These are phyloP conservation scores for Pempheris klunzingeri DNA, from an alignment of 2,797 vertebrate species.

Conservation along the genomic window DNA sequence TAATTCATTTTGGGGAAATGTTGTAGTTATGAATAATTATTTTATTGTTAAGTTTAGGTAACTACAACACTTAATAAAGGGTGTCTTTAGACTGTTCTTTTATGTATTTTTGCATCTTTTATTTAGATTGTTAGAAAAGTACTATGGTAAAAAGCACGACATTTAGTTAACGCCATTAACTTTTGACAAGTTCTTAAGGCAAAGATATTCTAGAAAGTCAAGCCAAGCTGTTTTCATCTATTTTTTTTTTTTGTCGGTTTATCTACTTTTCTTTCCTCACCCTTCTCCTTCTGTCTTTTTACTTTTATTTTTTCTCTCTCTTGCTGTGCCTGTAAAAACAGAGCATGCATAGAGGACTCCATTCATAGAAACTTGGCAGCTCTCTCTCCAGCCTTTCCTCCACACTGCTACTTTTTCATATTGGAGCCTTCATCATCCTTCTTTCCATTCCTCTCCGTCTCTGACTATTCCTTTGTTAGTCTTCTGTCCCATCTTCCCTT, in stretches of 20 bases:
- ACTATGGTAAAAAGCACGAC: neutral
- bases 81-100: too few species aligned
- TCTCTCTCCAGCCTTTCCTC: conserved; percentile 3
- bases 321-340: conserved; percentile 31
- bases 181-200: neutral
- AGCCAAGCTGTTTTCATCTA: neutral
- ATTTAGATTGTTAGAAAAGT: neutral
- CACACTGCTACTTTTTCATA: neutral
- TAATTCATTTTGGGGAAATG: too few species aligned
- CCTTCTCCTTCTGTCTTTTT: neutral
- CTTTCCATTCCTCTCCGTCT: neutral
- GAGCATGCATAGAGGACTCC: conserved; percentile 21
- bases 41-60: too few species aligned
- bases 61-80: too few species aligned
- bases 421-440: neutral
- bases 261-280: neutral
- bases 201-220: neutral
- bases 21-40: too few species aligned
- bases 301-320: neutral
- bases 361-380: conserved; percentile 48
- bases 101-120: too few species aligned
- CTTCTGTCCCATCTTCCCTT: neutral
- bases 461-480: neutral
- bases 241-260: neutral
- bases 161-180: too few species aligned